Conservation (phyloP, 2,797 vertebrate species). For the Lacerta agilis region DNA sequence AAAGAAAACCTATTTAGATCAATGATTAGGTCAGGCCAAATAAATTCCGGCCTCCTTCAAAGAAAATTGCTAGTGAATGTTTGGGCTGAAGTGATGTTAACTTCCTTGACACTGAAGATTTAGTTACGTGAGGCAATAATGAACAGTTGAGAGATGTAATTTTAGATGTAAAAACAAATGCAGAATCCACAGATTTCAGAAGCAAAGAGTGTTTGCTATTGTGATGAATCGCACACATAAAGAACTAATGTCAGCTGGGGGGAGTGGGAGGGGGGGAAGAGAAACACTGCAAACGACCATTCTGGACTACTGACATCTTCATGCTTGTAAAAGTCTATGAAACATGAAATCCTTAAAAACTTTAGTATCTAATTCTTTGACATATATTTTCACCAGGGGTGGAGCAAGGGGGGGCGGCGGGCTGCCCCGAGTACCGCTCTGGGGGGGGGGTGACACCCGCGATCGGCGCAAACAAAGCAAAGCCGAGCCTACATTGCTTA, state of each 20-base stretch:
- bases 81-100: conserved; percentile 52
- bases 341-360: neutral
- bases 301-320: conserved; percentile 52
- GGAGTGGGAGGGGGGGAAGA: neutral
- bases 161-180: conserved; percentile 49
- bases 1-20: conserved; percentile 43
- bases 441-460: too few relatives aligned
- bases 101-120: conserved; percentile 48
- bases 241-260: conserved; percentile 18
- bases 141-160: conserved; percentile 47
- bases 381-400: neutral
- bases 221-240: conserved; percentile 23
- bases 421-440: too few relatives aligned
- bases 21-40: conserved; percentile 58
- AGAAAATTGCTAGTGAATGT: conserved; percentile 54
- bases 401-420: too few relatives aligned
- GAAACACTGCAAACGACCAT: conserved; percentile 28
- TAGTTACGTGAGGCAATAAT: conserved; percentile 49
- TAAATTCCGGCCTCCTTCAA: conserved; percentile 47
- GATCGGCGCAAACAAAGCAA: too few relatives aligned
- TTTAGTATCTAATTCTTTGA: neutral
- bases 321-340: neutral
- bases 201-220: conserved; percentile 26
- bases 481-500: too few relatives aligned
- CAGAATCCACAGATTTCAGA: conserved; percentile 29